Conservation (phyloP, 2,888 invertebrate genomes). For the Deroplatys truncata region DNA sequence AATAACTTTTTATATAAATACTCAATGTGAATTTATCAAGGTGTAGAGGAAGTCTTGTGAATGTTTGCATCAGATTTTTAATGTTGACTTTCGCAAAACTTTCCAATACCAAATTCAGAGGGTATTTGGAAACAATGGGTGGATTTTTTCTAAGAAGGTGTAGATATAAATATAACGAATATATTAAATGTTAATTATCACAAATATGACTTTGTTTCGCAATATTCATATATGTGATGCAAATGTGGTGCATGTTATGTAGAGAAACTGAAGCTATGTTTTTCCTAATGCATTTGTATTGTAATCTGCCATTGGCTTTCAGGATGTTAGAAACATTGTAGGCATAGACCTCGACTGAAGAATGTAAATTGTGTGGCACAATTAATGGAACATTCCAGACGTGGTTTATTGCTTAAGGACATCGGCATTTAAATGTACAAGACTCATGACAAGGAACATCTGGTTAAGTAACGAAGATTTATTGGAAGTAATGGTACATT, state of each 20-base stretch:
- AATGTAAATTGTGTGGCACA: background rate
- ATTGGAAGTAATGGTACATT: no score
- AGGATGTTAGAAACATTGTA: background rate
- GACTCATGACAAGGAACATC: background rate
- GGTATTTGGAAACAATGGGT: no score
- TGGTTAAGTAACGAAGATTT: background rate
- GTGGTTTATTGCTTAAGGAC: background rate
- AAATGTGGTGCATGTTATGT: background rate
- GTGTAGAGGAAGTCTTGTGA: no score
- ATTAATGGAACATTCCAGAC: background rate
- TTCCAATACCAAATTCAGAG: no score
- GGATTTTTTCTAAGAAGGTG: no score
- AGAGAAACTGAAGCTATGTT: background rate
- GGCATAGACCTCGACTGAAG: background rate
- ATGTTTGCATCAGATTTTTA: no score
- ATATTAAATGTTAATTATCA: no score
- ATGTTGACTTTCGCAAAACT: no score
- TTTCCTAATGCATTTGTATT: background rate
- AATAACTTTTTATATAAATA: no score
- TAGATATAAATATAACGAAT: no score
- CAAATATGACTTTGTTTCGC: no score
- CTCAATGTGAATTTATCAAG: no score
- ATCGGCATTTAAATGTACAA: background rate
- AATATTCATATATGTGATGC: background rate
- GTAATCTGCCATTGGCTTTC: background rate